Percentiles rank a stretch among this genome's conserved stretches.
phyloP scores from a whole-genome alignment of 2,113 vertebrate genomes.

The Paratilapia polleni region DNA sequence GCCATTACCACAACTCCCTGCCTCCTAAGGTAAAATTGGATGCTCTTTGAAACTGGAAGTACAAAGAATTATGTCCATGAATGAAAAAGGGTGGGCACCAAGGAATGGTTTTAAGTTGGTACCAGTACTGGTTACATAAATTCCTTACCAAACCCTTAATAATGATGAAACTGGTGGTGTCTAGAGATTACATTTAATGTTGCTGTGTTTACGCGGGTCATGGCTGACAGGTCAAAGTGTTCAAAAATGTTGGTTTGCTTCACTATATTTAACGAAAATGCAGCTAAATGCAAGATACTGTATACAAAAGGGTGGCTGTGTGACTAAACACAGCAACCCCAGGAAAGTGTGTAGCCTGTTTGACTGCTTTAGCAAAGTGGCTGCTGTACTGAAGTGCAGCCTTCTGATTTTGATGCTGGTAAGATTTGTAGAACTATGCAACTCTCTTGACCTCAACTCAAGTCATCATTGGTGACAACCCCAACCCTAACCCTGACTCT shows the following conservation, averaged over 20 bases:
- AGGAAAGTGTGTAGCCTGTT: neutral
- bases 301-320: neutral
- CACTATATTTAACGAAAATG: no score
- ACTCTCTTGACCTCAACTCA: rapidly evolving
- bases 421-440: neutral
- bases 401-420: neutral
- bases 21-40: neutral
- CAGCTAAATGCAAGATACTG: neutral
- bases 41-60: neutral
- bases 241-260: neutral
- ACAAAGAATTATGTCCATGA: neutral
- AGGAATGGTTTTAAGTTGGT: neutral
- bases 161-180: neutral
- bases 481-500: no score
- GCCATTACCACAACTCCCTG: neutral
- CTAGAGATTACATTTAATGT: neutral
- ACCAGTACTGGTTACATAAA: neutral
- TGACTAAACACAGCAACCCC: neutral
- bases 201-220: neutral
- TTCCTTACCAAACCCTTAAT: neutral
- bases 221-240: neutral
- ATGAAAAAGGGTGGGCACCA: neutral
- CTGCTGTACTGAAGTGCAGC: neutral
- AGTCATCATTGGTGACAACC: neutral
- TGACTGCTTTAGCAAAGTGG: no score